Evolutionary conservation across 2,113 vertebrate genomes (phyloP).

Genomic region (Cheirogaleus medius): DNA sequence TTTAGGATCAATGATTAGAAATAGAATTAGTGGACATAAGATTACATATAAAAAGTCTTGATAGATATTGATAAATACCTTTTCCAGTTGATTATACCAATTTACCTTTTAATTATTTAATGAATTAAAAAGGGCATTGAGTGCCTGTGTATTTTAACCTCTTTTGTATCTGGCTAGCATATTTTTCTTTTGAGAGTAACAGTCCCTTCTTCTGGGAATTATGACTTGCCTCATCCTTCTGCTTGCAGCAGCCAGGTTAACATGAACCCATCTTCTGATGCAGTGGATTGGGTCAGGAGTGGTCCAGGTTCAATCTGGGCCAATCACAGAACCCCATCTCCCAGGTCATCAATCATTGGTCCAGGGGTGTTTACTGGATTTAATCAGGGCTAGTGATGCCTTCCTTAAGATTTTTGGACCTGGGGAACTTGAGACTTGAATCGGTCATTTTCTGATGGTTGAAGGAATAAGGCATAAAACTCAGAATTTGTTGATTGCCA

Average conservation of each 20-base stretch:
- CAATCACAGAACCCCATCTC: neutral
- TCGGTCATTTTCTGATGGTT: neutral
- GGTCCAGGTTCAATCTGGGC: neutral
- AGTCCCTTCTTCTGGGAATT: neutral
- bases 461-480: neutral
- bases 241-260: neutral
- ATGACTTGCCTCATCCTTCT: neutral
- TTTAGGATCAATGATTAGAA: neutral
- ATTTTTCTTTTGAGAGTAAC: neutral
- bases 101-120: neutral
- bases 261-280: neutral
- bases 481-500: neutral
- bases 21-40: neutral
- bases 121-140: neutral
- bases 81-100: neutral
- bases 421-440: neutral
- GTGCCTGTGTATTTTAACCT: neutral
- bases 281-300: neutral
- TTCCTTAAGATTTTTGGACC: neutral
- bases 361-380: neutral
- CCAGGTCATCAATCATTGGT: neutral
- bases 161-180: neutral
- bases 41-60: neutral
- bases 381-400: neutral
- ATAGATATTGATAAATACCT: neutral